A percentile compares a stretch with the other conserved stretches of the same genome.
Conservation (phyloP, 2,888 invertebrate species). For the Cataglyphis albicans region DNA sequence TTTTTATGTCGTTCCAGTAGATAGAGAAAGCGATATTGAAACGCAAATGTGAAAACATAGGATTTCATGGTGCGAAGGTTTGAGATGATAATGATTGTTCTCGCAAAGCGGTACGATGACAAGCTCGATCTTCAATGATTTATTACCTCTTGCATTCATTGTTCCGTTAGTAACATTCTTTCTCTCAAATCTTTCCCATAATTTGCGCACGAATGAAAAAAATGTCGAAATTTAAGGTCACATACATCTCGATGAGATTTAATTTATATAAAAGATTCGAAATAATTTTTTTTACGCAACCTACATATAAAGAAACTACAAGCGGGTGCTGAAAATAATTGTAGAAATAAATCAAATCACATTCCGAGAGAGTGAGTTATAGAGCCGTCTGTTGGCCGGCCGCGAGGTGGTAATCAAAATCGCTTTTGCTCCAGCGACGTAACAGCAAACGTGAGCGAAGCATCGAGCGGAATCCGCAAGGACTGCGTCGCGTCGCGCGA, state of each 20-base stretch:
- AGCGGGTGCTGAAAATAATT: conserved; percentile 25
- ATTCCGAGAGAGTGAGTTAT: conserved; percentile 38
- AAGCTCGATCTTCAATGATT: conserved; percentile 44
- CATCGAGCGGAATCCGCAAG: conserved; percentile 57
- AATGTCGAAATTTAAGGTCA: conserved; percentile 7
- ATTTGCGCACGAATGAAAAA: conserved; percentile 33
- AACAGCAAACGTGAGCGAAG: conserved; percentile 32
- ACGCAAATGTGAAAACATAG: conserved; percentile 31
- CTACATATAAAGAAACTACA: conserved; percentile 11
- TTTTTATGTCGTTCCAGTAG: not conserved
- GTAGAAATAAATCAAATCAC: conserved; percentile 45
- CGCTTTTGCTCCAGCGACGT: conserved; percentile 43
- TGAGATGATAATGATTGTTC: conserved; percentile 43
- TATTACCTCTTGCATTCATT: conserved; percentile 36
- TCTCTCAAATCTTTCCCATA: conserved; percentile 37
- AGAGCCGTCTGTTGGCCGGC: conserved; percentile 37
- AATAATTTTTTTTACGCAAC: not conserved
- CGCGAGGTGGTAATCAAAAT: conserved; percentile 50
- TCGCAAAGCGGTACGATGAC: conserved; percentile 24
- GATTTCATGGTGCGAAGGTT: conserved; percentile 20
- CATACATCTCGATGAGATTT: not conserved
- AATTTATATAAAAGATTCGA: not conserved
- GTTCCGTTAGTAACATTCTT: conserved; percentile 40
- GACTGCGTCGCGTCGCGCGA: conserved; percentile 65
- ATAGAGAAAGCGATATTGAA: conserved; percentile 36